Conservation (phyloP, 2,113 vertebrate genomes). For the Scophthalmus maximus region DNA sequence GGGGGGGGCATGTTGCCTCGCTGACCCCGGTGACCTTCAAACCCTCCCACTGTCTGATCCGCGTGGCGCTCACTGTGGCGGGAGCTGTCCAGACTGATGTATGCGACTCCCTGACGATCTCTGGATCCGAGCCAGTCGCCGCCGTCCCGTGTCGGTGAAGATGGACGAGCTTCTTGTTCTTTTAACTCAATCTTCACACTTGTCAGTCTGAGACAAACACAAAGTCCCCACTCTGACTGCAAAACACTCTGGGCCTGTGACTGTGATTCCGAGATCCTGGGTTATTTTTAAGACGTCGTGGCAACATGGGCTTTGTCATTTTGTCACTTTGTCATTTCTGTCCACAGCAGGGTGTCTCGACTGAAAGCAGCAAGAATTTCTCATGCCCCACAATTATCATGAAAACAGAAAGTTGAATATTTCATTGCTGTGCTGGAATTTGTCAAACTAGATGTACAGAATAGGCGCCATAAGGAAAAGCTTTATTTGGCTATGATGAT, state of each 20-base stretch:
- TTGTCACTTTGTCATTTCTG: neutral
- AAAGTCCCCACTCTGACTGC: neutral
- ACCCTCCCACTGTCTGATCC: constrained; percentile 47
- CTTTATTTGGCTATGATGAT: neutral
- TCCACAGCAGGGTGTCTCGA: no score
- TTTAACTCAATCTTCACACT: constrained; percentile 33
- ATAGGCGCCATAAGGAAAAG: no score
- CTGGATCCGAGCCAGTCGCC: constrained; percentile 47
- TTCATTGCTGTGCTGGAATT: neutral
- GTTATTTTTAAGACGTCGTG: neutral
- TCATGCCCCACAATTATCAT: neutral
- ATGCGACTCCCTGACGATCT: constrained; percentile 50
- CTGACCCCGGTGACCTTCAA: constrained; percentile 71
- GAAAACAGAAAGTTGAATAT: neutral
- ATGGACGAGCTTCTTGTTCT: constrained; percentile 41
- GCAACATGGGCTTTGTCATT: neutral
- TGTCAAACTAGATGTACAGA: neutral
- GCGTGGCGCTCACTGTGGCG: constrained; percentile 35
- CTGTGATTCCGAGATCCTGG: neutral
- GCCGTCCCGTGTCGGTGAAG: constrained; percentile 24
- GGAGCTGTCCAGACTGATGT: constrained; percentile 62
- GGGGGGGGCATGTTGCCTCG: constrained; percentile 62
- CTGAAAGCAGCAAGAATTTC: neutral
- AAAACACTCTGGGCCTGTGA: neutral
- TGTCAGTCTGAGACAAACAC: constrained; percentile 34